Evolutionary conservation across 2,113 vertebrate species (phyloP).

Genomic region (Gnathonemus longibarbis): DNA sequence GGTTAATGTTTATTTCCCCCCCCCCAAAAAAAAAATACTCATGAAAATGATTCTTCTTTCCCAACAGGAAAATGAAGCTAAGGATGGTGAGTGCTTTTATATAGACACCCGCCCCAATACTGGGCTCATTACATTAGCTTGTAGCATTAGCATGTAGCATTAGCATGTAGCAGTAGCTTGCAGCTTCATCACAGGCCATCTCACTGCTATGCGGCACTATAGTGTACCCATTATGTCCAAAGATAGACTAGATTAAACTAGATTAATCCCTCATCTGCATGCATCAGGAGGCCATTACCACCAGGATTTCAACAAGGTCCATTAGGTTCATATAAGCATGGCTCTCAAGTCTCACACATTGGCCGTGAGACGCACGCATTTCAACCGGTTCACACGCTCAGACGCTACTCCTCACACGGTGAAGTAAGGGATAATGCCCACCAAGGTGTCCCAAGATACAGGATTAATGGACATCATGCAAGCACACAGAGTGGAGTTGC

Average conservation of each 20-base stretch:
- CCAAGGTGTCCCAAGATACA: no score
- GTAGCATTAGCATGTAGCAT: neutral
- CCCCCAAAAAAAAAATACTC: neutral
- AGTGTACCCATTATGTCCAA: neutral
- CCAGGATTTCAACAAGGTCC: neutral
- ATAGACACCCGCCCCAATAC: neutral
- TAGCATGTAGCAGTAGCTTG: neutral
- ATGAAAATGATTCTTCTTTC: neutral
- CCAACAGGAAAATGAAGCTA: conserved; percentile 11
- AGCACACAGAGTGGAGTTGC: no score
- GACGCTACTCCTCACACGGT: no score
- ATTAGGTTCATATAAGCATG: neutral
- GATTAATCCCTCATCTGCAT: neutral
- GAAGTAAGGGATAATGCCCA: no score
- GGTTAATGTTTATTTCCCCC: neutral
- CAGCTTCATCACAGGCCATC: neutral
- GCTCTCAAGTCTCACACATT: no score
- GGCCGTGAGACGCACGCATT: no score
- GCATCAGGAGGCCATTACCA: neutral
- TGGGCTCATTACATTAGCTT: neutral
- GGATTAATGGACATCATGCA: no score
- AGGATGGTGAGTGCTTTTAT: conserved; percentile 3
- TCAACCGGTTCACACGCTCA: no score
- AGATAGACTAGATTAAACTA: neutral
- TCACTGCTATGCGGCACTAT: neutral